These are phyloP conservation scores for Ptychobarbus kaznakovi DNA, from an alignment of 2,797 vertebrate species.

Conservation along the genomic window DNA sequence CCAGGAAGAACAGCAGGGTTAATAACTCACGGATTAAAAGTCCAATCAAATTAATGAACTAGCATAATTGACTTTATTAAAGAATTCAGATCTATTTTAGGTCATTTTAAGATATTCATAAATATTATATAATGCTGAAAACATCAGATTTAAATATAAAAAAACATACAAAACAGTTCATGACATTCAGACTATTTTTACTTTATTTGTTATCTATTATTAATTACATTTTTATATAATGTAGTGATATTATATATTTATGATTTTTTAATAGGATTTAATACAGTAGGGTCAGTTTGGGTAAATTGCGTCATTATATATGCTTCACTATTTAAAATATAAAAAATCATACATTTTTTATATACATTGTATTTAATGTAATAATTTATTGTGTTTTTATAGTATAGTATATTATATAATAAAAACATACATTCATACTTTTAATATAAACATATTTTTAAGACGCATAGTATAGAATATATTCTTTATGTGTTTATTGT, in stretches of 20 bases:
- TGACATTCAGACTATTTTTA: neutral
- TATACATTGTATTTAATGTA: neutral
- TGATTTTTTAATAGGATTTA: neutral
- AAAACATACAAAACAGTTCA: neutral
- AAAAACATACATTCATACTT: neutral
- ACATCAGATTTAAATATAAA: too few relatives aligned
- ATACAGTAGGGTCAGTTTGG: neutral
- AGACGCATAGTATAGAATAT: too few relatives aligned
- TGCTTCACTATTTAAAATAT: neutral
- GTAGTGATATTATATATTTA: neutral
- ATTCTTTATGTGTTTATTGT: neutral
- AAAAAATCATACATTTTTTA: neutral
- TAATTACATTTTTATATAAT: neutral
- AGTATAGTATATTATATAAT: neutral
- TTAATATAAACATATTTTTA: neutral
- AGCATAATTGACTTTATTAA: neutral
- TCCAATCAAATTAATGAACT: neutral
- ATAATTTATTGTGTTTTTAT: neutral
- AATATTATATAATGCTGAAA: neutral
- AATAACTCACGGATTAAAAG: neutral
- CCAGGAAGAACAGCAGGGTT: too few relatives aligned
- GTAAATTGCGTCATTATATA: neutral
- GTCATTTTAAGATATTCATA: too few relatives aligned
- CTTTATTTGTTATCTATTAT: neutral
- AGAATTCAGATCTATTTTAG: too few relatives aligned